Base-by-base conservation (phyloP, 2,888 invertebrate species). In the Graphium colonna region DNA sequence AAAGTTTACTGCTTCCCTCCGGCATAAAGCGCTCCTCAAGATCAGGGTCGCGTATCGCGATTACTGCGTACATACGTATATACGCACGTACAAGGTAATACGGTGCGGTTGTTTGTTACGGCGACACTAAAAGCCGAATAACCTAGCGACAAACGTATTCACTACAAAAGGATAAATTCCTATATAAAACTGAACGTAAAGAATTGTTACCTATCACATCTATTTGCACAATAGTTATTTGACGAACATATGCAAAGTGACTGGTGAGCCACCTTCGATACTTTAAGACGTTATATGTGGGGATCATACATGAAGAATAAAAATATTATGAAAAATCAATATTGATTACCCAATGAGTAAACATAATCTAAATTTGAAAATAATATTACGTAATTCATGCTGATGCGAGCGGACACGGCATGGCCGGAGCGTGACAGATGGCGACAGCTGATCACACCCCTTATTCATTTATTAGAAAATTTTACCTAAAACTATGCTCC, bases 1-100 rank as follows among this genome's bases (percentile, higher is more conserved):
- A 31, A 9, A 31, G 31, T 21, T 21, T 21, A 21, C 31, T 9
- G 36, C 36, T 36, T 36, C 36, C 36, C 36, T n/a, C n/a, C 3
- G 36, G 36, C 36, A 4, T 36, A 10, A 31, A 7, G 31, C 36
- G n/a, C 36, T 36, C 36, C 36, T 28, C 45, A 33, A 21, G 21
- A 50, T 40, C 40, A 55, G 42, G 41, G 50, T 46, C 45, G 33
- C 28, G 33, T 1, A 10, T 33, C 33, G 10, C 33, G 9, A 9
- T 10, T 10, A 33, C 10, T 33, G 33, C 33, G 33, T 33, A 33
- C 33, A 10, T n/a, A n/a, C 33, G 33, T 33, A 33, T 9, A 3
- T 9, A 33, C 33, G 33, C 8, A 33, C 2, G 33, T 10, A 33
- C 8, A 33, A 3, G 33, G n/a, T n/a, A 5, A 33, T n/a, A 9